Conservation (phyloP, 2,113 vertebrate species). For the Pseudorhombus dupliciocellatus region DNA sequence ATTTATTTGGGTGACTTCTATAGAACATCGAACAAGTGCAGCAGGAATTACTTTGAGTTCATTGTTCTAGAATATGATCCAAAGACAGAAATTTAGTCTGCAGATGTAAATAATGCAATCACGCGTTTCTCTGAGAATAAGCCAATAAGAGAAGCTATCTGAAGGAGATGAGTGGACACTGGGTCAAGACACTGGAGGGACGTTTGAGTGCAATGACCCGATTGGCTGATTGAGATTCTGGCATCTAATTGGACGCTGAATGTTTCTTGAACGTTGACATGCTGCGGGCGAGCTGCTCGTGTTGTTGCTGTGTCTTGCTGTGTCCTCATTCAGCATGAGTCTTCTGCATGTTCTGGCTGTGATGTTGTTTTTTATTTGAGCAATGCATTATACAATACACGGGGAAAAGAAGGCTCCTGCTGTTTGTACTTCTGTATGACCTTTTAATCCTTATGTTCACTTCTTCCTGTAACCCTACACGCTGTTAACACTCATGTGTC, state of each 20-base stretch:
- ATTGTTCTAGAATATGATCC: too few species aligned
- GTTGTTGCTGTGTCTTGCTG: too few species aligned
- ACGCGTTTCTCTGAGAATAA: background rate
- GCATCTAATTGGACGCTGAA: too few species aligned
- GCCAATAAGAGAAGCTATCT: background rate
- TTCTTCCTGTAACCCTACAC: background rate
- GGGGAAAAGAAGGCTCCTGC: background rate
- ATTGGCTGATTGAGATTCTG: too few species aligned
- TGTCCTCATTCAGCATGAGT: background rate
- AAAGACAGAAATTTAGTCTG: constrained; percentile 4
- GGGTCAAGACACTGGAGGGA: too few species aligned
- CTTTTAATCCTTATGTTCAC: background rate
- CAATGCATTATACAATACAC: too few species aligned
- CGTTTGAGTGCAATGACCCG: too few species aligned
- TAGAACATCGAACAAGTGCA: background rate
- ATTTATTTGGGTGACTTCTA: too few species aligned
- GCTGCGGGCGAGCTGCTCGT: too few species aligned
- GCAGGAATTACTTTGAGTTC: background rate
- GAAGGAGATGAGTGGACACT: background rate
- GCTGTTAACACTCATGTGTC: constrained; percentile 23
- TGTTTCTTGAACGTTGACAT: too few species aligned
- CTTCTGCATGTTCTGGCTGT: background rate
- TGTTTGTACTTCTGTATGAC: background rate
- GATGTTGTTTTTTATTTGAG: background rate
- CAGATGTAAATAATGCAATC: background rate